These are phyloP conservation scores for Pantelozetes paolii DNA, from an alignment of 2,888 invertebrate genomes.

Conservation along the genomic window DNA sequence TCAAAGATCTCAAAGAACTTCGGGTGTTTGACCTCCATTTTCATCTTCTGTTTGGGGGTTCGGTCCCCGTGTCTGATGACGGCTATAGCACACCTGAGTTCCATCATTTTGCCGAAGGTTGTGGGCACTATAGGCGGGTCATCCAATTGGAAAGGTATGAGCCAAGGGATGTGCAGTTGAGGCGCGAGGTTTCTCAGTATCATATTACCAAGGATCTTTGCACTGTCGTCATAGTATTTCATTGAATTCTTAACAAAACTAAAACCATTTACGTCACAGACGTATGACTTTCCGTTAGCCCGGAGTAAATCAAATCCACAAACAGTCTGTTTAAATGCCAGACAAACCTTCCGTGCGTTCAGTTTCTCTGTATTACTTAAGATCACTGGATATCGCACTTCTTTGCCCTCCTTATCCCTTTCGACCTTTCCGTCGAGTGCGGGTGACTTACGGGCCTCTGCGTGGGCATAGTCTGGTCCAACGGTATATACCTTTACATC, in stretches of 20 bases:
- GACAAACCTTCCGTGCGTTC: slow-evolving; percentile 93
- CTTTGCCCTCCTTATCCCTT: slow-evolving; percentile 89
- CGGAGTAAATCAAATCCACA: slow-evolving; percentile 96
- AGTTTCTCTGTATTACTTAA: slow-evolving; percentile 94
- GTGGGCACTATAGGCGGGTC: slow-evolving; percentile 90
- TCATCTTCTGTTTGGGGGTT: slow-evolving; percentile 99
- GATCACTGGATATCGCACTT: slow-evolving; percentile 97
- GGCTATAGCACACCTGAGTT: slow-evolving; percentile 87
- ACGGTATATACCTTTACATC: slow-evolving; percentile 86
- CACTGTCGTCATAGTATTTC: slow-evolving; percentile 99
- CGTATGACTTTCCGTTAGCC: slow-evolving; percentile 97
- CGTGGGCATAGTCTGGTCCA: slow-evolving; percentile 98
- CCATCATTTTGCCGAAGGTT: slow-evolving; percentile 68
- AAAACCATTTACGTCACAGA: slow-evolving; percentile 99
- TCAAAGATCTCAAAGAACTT: slow-evolving; percentile 99
- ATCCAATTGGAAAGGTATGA: slow-evolving; percentile 91
- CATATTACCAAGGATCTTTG: slow-evolving; percentile 97
- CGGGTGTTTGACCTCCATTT: slow-evolving; percentile 94
- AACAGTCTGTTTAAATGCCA: slow-evolving; percentile 95
- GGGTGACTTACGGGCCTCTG: slow-evolving; percentile 97
- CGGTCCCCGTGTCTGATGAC: slow-evolving; percentile 97
- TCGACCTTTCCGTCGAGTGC: slow-evolving; percentile 98
- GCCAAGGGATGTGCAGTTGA: slow-evolving; percentile 94
- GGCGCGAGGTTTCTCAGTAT: slow-evolving; percentile 90
- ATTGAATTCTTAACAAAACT: slow-evolving; percentile 99